Percentiles rank a stretch among this genome's conserved stretches.
Conservation (phyloP, 2,113 vertebrate species). For the Rhipidura dahli region DNA sequence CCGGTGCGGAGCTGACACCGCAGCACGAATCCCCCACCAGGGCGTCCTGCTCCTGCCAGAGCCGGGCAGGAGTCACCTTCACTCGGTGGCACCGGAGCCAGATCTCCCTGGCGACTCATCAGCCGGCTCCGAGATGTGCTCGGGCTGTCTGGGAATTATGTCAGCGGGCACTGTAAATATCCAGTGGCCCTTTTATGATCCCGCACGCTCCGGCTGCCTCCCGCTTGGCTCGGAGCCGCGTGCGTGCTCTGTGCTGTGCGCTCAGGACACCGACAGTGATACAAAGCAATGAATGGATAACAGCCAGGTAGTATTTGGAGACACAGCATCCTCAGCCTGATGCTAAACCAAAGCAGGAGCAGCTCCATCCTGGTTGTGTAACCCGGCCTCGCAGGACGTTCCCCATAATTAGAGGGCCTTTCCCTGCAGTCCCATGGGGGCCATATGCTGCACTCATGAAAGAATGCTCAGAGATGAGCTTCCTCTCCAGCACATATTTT, state of each 20-base stretch:
- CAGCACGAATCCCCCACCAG: neutral
- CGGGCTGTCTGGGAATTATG: neutral
- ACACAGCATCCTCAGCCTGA: neutral
- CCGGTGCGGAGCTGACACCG: neutral
- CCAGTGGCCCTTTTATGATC: neutral
- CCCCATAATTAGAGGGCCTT: neutral
- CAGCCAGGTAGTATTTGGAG: constrained; percentile 9
- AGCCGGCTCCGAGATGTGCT: neutral
- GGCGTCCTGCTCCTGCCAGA: neutral
- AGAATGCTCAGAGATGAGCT: neutral
- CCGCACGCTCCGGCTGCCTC: neutral
- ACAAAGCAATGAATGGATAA: neutral
- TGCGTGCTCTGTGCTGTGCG: accelerated
- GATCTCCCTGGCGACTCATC: neutral
- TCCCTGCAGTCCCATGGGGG: neutral
- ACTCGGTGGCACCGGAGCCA: neutral
- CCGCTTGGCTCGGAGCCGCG: neutral
- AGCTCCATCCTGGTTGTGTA: neutral
- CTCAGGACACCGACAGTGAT: neutral
- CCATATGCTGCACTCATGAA: neutral
- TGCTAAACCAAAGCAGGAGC: neutral
- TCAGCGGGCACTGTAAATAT: neutral
- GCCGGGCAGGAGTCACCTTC: constrained; percentile 27
- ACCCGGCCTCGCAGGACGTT: neutral
- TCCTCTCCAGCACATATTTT: neutral